Evolutionary conservation across 2,797 vertebrate genomes (phyloP).

Genomic region (Neomorphus geoffroyi): DNA sequence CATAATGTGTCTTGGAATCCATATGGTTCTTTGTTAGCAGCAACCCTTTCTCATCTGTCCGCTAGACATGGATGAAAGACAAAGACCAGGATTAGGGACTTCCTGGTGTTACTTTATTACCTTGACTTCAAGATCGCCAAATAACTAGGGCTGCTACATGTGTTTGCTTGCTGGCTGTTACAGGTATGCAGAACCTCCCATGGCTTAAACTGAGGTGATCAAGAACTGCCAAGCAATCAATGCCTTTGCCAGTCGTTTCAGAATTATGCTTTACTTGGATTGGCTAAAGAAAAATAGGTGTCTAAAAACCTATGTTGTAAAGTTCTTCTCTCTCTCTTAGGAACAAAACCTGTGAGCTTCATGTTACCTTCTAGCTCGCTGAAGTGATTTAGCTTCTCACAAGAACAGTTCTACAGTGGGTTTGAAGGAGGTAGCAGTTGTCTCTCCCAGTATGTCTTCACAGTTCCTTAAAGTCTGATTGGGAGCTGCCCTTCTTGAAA

Average conservation of each 20-base stretch:
- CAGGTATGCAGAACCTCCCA: neutral
- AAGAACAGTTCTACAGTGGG: neutral
- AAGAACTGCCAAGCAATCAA: neutral
- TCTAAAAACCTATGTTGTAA: neutral
- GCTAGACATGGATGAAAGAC: neutral
- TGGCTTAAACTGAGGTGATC: neutral
- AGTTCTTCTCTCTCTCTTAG: neutral
- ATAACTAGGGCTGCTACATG: neutral
- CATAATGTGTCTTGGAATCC: neutral
- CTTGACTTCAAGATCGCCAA: neutral
- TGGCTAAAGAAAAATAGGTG: neutral
- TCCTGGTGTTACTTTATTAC: neutral
- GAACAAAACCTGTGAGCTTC: neutral
- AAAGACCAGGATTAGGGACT: neutral
- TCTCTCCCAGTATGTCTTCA: neutral
- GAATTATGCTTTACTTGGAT: neutral
- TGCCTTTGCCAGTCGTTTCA: neutral
- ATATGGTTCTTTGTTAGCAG: neutral
- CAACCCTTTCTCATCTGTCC: neutral
- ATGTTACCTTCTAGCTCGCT: neutral
- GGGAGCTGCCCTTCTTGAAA: neutral
- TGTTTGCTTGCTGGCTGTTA: neutral
- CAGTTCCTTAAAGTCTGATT: neutral
- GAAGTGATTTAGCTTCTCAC: neutral
- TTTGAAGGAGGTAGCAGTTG: neutral